These are phyloP conservation scores for Abscondita cerata DNA, from an alignment of 2,888 invertebrate genomes.

Conservation along the genomic window DNA sequence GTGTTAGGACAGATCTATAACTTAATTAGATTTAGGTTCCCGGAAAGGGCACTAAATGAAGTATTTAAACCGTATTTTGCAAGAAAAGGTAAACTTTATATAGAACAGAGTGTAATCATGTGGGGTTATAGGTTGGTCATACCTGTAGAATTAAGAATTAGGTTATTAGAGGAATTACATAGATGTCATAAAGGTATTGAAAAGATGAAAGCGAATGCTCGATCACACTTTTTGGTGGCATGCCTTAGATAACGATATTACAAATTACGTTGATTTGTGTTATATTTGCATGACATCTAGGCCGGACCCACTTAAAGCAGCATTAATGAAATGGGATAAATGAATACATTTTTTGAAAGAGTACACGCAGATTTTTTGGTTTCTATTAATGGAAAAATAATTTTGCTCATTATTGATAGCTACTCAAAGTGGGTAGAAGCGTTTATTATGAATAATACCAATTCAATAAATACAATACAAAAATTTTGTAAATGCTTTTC, in stretches of 20 bases:
- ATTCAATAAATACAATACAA: background rate
- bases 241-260: constrained; percentile 42
- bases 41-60: background rate
- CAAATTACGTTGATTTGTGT: constrained; percentile 39
- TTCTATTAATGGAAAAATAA: too few relatives aligned
- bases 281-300: constrained; percentile 30
- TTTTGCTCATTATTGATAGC: background rate
- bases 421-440: background rate
- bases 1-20: background rate
- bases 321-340: constrained; percentile 31
- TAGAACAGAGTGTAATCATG: background rate
- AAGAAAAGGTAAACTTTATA: background rate
- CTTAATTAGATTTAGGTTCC: background rate
- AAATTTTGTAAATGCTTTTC: background rate
- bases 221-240: constrained; percentile 44
- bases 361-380: background rate
- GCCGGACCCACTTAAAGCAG: background rate
- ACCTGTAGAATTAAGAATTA: constrained; percentile 20
- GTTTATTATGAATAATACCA: background rate
- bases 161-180: constrained; percentile 34
- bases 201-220: constrained; percentile 38
- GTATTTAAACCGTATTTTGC: background rate
- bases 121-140: constrained; percentile 27
- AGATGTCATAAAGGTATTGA: constrained; percentile 29
- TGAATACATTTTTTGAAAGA: constrained; percentile 35